Evolutionary conservation across 2,888 invertebrate species (phyloP), one percentile per base, ranked within the genome.

Genomic region (Helicoverpa assulta): DNA sequence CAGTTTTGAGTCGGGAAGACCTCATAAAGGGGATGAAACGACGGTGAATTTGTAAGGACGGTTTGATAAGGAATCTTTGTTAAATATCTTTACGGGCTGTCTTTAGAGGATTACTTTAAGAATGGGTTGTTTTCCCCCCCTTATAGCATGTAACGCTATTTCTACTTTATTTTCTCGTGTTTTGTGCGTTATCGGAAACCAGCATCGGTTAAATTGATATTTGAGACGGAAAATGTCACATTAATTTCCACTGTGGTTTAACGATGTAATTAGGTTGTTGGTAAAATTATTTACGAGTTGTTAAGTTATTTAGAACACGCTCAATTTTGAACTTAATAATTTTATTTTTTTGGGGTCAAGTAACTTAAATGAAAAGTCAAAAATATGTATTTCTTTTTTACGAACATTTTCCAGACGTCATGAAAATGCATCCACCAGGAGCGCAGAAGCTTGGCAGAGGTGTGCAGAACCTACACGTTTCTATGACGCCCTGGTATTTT

Each of bases 401-500:
- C 0, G 47, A 47, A 5, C 10, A 19, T 51, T 55, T 18, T 10
- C 8, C 26, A 63, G 29, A 47, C 1, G 7, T 5, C 70, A n/a
- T 54, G 2, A 8, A 69, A 40, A 55, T 50, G 40, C 18, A 50
- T 7, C 50, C 83, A 87, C 80, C 71, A 87, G 85, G 86, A 69
- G 26, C 59, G 19, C 78, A 85, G 81, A 76, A 80, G 60, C 67
- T 63, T 43, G 58, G 61, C 55, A 70, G 79, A 80, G 78, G 68
- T 75, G 60, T 70, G 72, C 74, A 43, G 58, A 10, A 33, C 33
- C 26, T 26, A 33, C 33, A 53, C 61, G 67, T 76, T 82, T 71
- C 84, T 16, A 47, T 47, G 47, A 6, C 47, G 78, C 76, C 75
- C 87, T 87, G 90, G 90, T 91, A 91, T 91, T 83, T 91, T 91